Percentiles rank a stretch among this genome's conserved stretches.
phyloP scores from a whole-genome alignment of 2,888 invertebrate species.

The Lithophane semibrunnea region DNA sequence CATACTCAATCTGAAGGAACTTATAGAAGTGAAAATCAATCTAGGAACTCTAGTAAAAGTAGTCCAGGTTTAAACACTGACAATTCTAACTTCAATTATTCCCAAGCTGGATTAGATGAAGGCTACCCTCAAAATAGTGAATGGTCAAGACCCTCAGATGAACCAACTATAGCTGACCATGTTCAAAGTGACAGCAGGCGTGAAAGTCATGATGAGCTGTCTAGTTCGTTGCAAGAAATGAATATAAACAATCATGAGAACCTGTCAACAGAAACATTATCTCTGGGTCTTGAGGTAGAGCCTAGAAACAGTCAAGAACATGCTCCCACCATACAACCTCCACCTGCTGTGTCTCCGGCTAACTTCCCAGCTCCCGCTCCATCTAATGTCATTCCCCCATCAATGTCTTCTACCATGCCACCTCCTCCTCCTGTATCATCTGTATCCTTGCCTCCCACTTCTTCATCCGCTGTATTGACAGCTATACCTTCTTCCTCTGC shows the following conservation, averaged over 20 bases:
- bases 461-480: constrained; percentile 47
- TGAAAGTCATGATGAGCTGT: constrained; percentile 80
- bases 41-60: constrained; percentile 88
- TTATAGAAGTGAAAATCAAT: constrained; percentile 90
- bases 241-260: constrained; percentile 80
- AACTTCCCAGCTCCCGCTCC: constrained; percentile 65
- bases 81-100: constrained; percentile 84
- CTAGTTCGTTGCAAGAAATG: constrained; percentile 82
- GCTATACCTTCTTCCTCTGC: constrained; percentile 57
- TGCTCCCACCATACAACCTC: constrained; percentile 58
- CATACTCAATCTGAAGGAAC: constrained; percentile 91
- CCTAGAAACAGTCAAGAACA: constrained; percentile 63
- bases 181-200: constrained; percentile 70
- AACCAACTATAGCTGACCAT: constrained; percentile 71
- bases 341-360: constrained; percentile 68
- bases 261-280: constrained; percentile 65
- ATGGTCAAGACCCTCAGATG: constrained; percentile 78
- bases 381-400: constrained; percentile 45
- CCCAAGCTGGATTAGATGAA: constrained; percentile 78
- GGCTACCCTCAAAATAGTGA: constrained; percentile 77
- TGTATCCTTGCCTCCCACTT: constrained; percentile 50
- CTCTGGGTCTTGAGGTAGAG: constrained; percentile 58
- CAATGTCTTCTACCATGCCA: constrained; percentile 57
- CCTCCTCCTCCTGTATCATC: constrained; percentile 60
- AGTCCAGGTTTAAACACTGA: constrained; percentile 86